Evolutionary conservation across 2,888 invertebrate genomes (phyloP).

Genomic region (Drosophila borborema): DNA sequence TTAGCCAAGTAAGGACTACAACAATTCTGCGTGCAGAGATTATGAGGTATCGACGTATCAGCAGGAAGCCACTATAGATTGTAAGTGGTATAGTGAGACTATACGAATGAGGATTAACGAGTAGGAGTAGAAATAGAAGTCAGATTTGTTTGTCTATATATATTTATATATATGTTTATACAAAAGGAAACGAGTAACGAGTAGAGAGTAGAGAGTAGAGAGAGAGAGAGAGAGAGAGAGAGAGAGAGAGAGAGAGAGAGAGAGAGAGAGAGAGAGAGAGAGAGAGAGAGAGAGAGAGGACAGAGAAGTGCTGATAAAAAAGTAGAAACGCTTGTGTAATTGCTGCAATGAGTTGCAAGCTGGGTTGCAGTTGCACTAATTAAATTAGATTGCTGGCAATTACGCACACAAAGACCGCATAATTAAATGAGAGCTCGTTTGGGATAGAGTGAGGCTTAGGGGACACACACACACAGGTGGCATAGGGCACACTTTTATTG

Average conservation of each 20-base stretch:
- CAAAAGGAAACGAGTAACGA: background rate
- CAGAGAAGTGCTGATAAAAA: background rate
- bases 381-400: constrained; percentile 66
- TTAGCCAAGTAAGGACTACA: background rate
- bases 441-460: constrained; percentile 6
- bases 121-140: background rate
- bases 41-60: too few species aligned
- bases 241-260: background rate
- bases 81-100: too few species aligned
- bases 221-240: background rate
- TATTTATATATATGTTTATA: background rate
- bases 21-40: background rate
- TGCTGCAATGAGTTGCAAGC: constrained; percentile 8
- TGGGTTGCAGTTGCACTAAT: constrained; percentile 43
- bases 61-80: too few species aligned
- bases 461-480: constrained; percentile 5
- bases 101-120: background rate
- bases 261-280: background rate
- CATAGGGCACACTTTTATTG: constrained; percentile 10
- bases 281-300: background rate
- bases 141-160: background rate
- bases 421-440: constrained; percentile 52
- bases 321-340: constrained; percentile 1
- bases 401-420: constrained; percentile 58
- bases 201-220: background rate